Base-by-base conservation (phyloP, 2,888 invertebrate genomes). In the Thecophora atra region DNA sequence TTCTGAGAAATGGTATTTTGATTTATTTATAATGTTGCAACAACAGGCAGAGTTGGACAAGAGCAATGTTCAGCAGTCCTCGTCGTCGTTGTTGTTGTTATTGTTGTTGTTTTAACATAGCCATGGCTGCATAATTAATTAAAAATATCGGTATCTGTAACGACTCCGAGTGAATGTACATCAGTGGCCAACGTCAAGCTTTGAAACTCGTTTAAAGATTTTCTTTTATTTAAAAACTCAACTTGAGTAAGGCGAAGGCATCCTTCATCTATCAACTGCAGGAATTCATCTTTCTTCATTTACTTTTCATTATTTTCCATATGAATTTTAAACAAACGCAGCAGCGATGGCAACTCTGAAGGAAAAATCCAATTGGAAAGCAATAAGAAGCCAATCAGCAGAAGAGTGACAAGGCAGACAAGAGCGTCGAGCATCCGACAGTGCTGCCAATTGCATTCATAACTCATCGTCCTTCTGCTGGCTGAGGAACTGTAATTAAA, bases 1-100 rank as follows among this genome's bases (percentile, higher is more conserved):
- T 82, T 82, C 82, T 82, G 76, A 82, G 82, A 82, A 82, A 83
- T 82, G 81, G 83, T 81, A 82, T 81, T 82, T 82, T 82, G 81
- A 82, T 82, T 82, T 82, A 82, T 82, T 82, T 82, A 82, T 83
- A 82, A 82, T 83, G 83, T 83, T 81, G 77, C 82, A 80, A 76
- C 82, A 82, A 82, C 81, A 83, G 82, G 82, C 83, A 79, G 63
- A 15, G 73, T 47, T n/a, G n/a, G n/a, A n/a, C n/a, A n/a, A n/a
- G n/a, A n/a, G n/a, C n/a, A n/a, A n/a, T n/a, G n/a, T n/a, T n/a
- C n/a, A n/a, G 47, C 47, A 60, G 7, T 24, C 26, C 15, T 60
- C 24, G 60, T 28, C 13, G 26, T 60, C 11, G 42, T 2, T 58
- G 58, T 13, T 2, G 21, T 1, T 68, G 56, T 37, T 42, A 24